phyloP scores from a whole-genome alignment of 2,113 vertebrate genomes.

The Aegithalos caudatus region DNA sequence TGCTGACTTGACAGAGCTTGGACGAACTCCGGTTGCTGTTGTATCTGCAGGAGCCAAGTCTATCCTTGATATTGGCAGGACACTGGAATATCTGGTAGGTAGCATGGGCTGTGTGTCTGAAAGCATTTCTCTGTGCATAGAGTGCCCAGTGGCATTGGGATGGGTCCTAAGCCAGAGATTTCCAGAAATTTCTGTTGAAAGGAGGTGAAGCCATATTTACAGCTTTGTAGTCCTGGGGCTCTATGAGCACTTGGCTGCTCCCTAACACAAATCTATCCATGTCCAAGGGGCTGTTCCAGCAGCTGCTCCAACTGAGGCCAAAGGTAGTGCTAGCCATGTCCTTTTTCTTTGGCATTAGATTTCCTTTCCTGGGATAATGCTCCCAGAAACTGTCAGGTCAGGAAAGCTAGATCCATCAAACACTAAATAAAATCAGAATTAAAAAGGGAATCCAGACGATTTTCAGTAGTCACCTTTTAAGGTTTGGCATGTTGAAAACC shows the following conservation, averaged over 20 bases:
- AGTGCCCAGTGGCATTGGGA: background rate
- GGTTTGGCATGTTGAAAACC: background rate
- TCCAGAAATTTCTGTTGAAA: background rate
- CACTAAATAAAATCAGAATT: background rate
- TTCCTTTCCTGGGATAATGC: background rate
- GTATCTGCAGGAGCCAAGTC: conserved; percentile 89
- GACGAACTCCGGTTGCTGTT: conserved; percentile 85
- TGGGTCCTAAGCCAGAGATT: background rate
- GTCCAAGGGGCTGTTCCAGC: background rate
- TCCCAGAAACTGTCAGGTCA: background rate
- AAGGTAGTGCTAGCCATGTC: background rate
- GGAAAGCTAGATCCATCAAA: background rate
- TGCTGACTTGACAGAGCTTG: conserved; percentile 87
- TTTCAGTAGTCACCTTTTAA: background rate
- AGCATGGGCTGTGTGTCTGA: background rate
- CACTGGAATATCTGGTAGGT: conserved; percentile 87
- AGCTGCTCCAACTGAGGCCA: background rate
- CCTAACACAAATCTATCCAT: background rate
- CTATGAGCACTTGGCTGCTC: background rate
- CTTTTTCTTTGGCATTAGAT: background rate
- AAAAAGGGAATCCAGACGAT: background rate
- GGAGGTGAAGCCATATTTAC: background rate
- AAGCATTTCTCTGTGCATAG: background rate
- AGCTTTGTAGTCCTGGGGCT: background rate
- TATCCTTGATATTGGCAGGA: conserved; percentile 88